phyloP scores from a whole-genome alignment of 2,888 invertebrate species.

The Scaptomyza parva region DNA sequence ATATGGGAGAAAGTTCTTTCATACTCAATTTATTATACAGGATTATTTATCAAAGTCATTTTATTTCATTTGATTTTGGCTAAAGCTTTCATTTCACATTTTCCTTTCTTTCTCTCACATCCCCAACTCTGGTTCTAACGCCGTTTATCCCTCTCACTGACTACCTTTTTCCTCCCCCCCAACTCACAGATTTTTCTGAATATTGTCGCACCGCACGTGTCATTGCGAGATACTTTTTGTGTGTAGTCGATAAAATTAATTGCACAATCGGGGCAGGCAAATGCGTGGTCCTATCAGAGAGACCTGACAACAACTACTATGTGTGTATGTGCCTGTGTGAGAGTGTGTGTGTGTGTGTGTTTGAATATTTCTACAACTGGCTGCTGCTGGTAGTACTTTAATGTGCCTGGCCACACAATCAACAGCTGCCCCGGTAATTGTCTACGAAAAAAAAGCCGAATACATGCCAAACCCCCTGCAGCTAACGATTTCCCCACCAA shows the following conservation, averaged over 20 bases:
- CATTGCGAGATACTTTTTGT: constrained; percentile 48
- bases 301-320: not conserved
- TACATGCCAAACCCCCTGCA: constrained; percentile 37
- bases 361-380: constrained; percentile 3
- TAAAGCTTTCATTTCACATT: too few relatives aligned
- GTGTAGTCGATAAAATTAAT: constrained; percentile 63
- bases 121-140: not conserved
- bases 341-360: not conserved
- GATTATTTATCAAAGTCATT: too few relatives aligned
- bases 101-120: not conserved
- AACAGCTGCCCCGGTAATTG: constrained; percentile 51
- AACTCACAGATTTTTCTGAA: not conserved
- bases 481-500: constrained; percentile 42
- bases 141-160: not conserved
- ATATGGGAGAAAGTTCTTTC: too few relatives aligned
- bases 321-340: not conserved
- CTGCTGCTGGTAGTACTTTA: constrained; percentile 1
- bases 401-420: constrained; percentile 26
- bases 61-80: too few relatives aligned
- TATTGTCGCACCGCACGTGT: constrained; percentile 53
- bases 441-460: constrained; percentile 18
- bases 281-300: constrained; percentile 19
- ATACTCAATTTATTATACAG: too few relatives aligned
- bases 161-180: not conserved
- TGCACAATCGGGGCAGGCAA: constrained; percentile 51